Conservation (phyloP, 1,140 invertebrate genomes). For the Adoxophyes honmai region DNA sequence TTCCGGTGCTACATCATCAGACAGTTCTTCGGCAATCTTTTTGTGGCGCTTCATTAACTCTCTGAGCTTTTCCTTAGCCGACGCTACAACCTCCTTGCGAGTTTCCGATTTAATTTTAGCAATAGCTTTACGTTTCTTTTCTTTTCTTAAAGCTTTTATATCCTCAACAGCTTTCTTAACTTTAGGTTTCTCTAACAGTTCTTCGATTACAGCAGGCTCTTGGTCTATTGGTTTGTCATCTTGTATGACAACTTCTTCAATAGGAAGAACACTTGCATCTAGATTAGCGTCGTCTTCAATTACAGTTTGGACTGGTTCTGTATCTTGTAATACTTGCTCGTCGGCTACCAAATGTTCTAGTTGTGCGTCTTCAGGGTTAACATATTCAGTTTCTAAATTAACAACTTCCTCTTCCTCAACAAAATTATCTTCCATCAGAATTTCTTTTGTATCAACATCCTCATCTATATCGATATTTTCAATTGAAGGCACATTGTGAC, state of each 20-base stretch:
- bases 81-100: constrained; percentile 64
- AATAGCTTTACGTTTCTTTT: constrained; percentile 59
- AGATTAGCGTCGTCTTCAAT: constrained; percentile 18
- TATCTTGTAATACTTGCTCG: neutral
- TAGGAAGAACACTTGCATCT: constrained; percentile 16
- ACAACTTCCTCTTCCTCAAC: constrained; percentile 18
- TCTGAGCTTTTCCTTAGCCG: constrained; percentile 73
- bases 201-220: constrained; percentile 11
- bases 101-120: constrained; percentile 69
- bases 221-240: constrained; percentile 2
- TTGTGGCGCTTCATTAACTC: constrained; percentile 74
- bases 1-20: constrained; percentile 44
- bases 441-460: constrained; percentile 15
- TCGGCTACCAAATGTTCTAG: neutral
- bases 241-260: constrained; percentile 17
- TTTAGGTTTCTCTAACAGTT: constrained; percentile 26
- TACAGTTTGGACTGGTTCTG: neutral
- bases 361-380: constrained; percentile 12
- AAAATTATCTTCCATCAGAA: constrained; percentile 22
- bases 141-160: constrained; percentile 44
- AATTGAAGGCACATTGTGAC: constrained; percentile 9
- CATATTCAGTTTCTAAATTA: constrained; percentile 16
- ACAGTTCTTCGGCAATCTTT: constrained; percentile 60
- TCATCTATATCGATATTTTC: constrained; percentile 14
- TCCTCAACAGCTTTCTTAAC: constrained; percentile 52